Conservation (phyloP, 2,113 vertebrate genomes). For the Geococcyx californianus region DNA sequence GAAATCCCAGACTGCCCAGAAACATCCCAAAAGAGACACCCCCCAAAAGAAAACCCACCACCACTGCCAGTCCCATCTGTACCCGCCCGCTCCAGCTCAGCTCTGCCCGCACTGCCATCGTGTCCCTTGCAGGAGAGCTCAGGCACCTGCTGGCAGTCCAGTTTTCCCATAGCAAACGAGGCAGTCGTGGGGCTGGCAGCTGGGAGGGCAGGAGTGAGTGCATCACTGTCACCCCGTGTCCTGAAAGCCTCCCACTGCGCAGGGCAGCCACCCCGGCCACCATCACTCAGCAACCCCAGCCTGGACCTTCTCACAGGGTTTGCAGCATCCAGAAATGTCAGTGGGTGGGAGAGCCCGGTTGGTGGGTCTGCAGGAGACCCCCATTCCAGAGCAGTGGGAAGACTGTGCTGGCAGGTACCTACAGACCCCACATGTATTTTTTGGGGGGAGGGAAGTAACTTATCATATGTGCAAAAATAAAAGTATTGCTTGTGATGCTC, state of each 20-base stretch:
- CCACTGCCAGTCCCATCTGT: not conserved
- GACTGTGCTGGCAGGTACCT: not conserved
- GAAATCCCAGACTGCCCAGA: not conserved
- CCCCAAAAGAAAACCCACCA: not conserved
- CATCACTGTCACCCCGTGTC: not conserved
- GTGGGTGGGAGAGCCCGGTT: not conserved
- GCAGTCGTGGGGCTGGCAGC: too few species aligned
- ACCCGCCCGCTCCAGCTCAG: rapidly evolving
- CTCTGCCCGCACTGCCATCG: not conserved
- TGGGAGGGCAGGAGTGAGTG: not conserved
- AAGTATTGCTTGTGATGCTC: not conserved
- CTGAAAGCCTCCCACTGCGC: not conserved
- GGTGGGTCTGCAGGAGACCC: not conserved
- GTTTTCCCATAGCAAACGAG: not conserved
- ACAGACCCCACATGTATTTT: rapidly evolving
- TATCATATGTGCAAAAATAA: rapidly evolving
- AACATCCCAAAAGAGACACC: not conserved
- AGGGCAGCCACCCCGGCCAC: not conserved
- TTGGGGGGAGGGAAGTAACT: not conserved
- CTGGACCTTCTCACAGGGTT: not conserved
- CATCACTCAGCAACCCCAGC: not conserved
- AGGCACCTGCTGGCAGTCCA: not conserved
- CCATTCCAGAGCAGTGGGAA: not conserved
- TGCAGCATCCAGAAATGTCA: not conserved
- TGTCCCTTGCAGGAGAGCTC: not conserved